Evolutionary conservation across 2,797 vertebrate genomes (phyloP), one percentile per base, ranked within the genome.

Genomic region (Aulostomus chinensis): DNA sequence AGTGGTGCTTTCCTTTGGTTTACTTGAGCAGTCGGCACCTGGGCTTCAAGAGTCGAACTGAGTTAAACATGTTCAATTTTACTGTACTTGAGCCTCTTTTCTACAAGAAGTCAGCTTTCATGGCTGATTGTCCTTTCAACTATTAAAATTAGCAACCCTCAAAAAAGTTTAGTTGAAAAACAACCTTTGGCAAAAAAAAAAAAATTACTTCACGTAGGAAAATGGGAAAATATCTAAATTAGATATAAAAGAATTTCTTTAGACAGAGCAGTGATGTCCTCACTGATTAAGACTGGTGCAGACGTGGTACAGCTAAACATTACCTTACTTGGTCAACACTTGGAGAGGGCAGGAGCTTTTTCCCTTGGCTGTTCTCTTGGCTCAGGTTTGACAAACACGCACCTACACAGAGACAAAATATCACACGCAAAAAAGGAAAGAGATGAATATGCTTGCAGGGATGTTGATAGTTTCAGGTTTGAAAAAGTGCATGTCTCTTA

Each of bases 281-380:
- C 9, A 22, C 47, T 61, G 75, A 75, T 72, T 54, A 67, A 65
- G 58, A 52, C 51, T 36, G 53, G 57, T 50, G 48, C 60, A 71
- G 58, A 56, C 83, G 33, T 48, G 17, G 56, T 40, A 21, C 36
- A 34, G 65, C 65, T 80, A 85, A 90, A 88, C 86, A 88, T 86
- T 80, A 71, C 86, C 88, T 88, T 87, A 90, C 85, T 87, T 90
- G 88, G 88, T 78, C 66, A 79, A 68, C 76, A 60, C 60, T 55
- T 15, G n/a, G 26, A 42, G 52, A 61, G 63, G 30, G 43, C 45
- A 73, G 43, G 33, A 7, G 34, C 48, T 12, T 58, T 50, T 66
- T 61, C 42, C 34, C 26, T 60, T 61, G 28, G 35, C 68, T 55
- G 34, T 52, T 58, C 43, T 71, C 68, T 70, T 84, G 76, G 78